Evolutionary conservation across 1,140 invertebrate genomes (phyloP).

Genomic region (Gonioctena quinquepunctata): DNA sequence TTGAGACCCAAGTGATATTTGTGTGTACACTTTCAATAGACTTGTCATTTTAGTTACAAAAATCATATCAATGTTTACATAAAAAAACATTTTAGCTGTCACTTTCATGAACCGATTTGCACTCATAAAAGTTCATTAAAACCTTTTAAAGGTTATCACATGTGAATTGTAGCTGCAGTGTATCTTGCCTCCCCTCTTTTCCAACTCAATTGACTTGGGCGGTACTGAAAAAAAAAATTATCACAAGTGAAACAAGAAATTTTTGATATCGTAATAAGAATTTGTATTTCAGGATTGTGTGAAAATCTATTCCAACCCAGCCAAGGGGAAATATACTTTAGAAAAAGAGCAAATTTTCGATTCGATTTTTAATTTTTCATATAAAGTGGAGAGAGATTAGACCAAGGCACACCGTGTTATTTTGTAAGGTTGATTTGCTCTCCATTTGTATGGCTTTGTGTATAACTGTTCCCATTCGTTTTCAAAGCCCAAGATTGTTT

Average conservation of each 20-base stretch:
- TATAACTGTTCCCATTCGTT: too few relatives aligned
- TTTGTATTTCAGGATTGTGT: background rate
- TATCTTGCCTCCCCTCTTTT: conserved; percentile 85
- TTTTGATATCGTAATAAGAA: background rate
- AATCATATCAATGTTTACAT: too few relatives aligned
- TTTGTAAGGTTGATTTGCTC: background rate
- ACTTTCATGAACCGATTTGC: too few relatives aligned
- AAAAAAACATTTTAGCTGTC: too few relatives aligned
- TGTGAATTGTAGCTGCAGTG: conserved; percentile 90
- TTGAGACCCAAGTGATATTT: too few relatives aligned
- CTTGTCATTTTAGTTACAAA: too few relatives aligned
- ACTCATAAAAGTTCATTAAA: too few relatives aligned
- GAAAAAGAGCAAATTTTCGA: too few relatives aligned
- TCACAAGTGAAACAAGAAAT: background rate
- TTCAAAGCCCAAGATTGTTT: too few relatives aligned
- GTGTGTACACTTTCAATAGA: too few relatives aligned
- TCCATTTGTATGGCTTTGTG: background rate
- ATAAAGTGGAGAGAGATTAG: background rate
- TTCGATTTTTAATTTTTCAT: too few relatives aligned
- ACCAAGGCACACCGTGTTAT: background rate
- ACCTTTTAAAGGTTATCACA: conserved; percentile 62
- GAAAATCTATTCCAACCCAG: background rate
- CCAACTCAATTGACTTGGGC: conserved; percentile 92
- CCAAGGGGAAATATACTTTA: too few relatives aligned
- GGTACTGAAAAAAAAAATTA: conserved; percentile 73